A percentile compares a stretch with the other conserved stretches of the same genome.
Conservation (phyloP, 2,797 vertebrate species). For the Myotis vivesi region DNA sequence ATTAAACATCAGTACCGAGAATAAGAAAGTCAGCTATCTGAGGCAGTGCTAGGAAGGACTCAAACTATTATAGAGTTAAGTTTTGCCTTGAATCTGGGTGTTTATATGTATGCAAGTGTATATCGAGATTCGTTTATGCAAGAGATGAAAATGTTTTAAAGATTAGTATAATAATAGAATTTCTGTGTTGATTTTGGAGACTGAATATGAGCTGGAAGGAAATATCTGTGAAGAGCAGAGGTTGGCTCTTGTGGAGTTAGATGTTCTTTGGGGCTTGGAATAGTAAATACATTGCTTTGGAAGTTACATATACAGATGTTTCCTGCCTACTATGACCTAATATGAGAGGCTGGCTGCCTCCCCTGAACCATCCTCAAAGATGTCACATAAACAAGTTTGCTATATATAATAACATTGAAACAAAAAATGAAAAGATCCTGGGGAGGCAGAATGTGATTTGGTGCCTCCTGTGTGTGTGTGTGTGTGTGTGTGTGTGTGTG, state of each 20-base stretch:
- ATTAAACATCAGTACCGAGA: not conserved
- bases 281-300: slow-evolving; percentile 2
- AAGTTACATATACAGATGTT: slow-evolving; percentile 63
- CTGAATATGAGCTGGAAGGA: slow-evolving; percentile 21
- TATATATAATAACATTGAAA: not conserved
- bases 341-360: not conserved
- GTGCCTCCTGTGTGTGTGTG: not conserved
- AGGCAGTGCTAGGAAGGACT: not conserved
- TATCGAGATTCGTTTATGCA: not conserved
- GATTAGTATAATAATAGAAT: slow-evolving; percentile 32
- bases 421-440: not conserved
- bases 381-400: slow-evolving; percentile 28
- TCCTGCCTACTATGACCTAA: slow-evolving; percentile 62
- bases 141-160: not conserved
- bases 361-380: not conserved
- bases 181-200: slow-evolving; percentile 34
- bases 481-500: too few relatives aligned
- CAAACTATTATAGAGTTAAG: not conserved
- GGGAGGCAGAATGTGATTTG: not conserved
- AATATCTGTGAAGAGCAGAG: slow-evolving; percentile 25
- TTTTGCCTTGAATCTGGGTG: not conserved
- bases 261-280: not conserved
- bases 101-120: not conserved
- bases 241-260: not conserved
- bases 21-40: not conserved